Evolutionary conservation across 2,888 invertebrate species (phyloP).

Genomic region (Nymphalis c-album): DNA sequence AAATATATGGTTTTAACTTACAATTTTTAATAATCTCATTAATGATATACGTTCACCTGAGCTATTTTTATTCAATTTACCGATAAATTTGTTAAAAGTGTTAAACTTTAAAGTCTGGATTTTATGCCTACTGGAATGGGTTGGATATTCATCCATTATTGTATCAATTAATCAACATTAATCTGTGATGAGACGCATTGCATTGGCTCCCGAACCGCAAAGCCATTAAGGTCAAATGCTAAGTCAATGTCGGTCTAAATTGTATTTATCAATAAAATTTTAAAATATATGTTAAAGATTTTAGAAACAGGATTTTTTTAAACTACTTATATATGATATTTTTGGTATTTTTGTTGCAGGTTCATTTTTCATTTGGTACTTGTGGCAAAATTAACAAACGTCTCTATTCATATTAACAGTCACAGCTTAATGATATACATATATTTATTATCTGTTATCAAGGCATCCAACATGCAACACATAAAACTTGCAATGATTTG

Average conservation of each 20-base stretch:
- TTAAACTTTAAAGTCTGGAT: background rate
- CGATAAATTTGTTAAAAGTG: background rate
- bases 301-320: too few relatives aligned
- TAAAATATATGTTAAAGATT: too few relatives aligned
- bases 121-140: background rate
- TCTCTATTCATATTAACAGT: background rate
- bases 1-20: too few relatives aligned
- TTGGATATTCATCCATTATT: conserved; percentile 7
- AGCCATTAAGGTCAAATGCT: conserved; percentile 20
- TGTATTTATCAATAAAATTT: background rate
- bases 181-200: conserved; percentile 28
- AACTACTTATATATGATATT: too few relatives aligned
- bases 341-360: background rate
- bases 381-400: background rate
- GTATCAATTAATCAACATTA: conserved; percentile 21
- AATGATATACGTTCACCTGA: too few relatives aligned
- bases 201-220: conserved; percentile 24
- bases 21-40: too few relatives aligned
- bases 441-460: conserved; percentile 43
- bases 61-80: too few relatives aligned
- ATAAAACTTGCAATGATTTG: conserved; percentile 61
- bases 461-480: conserved; percentile 56
- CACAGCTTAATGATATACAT: background rate
- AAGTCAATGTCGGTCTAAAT: conserved; percentile 15
- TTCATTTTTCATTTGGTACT: background rate